Evolutionary conservation across 2,888 invertebrate genomes (phyloP).

Genomic region (Nezara viridula): DNA sequence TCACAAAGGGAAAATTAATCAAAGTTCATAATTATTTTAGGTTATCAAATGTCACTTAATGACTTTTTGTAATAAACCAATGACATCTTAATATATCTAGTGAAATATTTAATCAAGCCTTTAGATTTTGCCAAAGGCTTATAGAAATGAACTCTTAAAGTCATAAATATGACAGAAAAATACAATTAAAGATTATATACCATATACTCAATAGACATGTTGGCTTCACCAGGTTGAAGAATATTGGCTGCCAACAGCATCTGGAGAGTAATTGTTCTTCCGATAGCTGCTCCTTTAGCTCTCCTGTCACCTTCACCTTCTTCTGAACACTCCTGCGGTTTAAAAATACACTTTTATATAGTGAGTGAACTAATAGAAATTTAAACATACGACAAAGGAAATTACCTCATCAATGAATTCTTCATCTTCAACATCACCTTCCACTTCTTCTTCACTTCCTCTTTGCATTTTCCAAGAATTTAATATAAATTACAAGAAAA

Average conservation of each 20-base stretch:
- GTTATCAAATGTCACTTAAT: too few species aligned
- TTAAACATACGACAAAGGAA: background rate
- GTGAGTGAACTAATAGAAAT: background rate
- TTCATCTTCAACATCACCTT: conserved; percentile 70
- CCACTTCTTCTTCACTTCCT: conserved; percentile 69
- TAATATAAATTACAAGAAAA: background rate
- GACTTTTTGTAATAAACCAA: too few species aligned
- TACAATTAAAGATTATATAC: conserved; percentile 70
- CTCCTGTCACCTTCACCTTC: conserved; percentile 62
- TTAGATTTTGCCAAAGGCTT: background rate
- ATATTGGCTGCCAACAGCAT: conserved; percentile 89
- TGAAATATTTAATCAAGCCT: background rate
- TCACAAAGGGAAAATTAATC: too few species aligned
- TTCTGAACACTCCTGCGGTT: conserved; percentile 54
- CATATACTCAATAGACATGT: conserved; percentile 92
- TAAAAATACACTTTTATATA: background rate
- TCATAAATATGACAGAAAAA: background rate
- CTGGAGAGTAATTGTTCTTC: conserved; percentile 84
- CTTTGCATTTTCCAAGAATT: conserved; percentile 59
- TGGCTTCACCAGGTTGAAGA: conserved; percentile 84
- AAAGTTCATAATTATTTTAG: too few species aligned
- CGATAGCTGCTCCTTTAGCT: conserved; percentile 66
- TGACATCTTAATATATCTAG: too few species aligned
- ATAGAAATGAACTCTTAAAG: background rate
- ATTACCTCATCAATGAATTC: conserved; percentile 74